phyloP scores from a whole-genome alignment of 1,140 invertebrate species.

The Drosophila jambulina region DNA sequence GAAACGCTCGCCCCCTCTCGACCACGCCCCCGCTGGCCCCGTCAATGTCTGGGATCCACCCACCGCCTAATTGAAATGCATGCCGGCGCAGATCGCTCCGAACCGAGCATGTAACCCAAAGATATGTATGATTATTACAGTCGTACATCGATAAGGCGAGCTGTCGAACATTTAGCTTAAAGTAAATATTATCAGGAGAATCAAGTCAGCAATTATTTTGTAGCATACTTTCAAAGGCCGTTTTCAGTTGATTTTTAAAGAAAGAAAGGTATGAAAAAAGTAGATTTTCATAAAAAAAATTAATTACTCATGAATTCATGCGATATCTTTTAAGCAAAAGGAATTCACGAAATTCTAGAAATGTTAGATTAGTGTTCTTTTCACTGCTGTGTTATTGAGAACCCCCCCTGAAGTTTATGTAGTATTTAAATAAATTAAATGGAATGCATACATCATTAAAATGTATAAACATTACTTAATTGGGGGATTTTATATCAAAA shows the following conservation, averaged over 20 bases:
- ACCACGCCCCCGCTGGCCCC: neutral
- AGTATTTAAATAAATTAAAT: no score
- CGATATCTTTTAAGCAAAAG: neutral
- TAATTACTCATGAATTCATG: neutral
- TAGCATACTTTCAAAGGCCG: neutral
- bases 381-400: no score
- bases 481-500: no score
- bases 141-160: neutral
- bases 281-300: neutral
- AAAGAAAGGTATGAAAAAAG: no score
- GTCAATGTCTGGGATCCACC: slow-evolving; percentile 17
- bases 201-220: neutral
- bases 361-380: neutral
- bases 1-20: slow-evolving; percentile 39
- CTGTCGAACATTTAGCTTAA: neutral
- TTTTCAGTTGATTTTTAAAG: neutral
- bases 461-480: no score
- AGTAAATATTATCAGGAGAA: neutral
- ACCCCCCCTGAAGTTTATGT: no score
- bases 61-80: slow-evolving; percentile 58
- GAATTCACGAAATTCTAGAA: neutral
- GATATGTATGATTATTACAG: slow-evolving; percentile 8
- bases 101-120: slow-evolving; percentile 13
- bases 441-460: no score
- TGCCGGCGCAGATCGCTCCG: slow-evolving; percentile 38